These are phyloP conservation scores for Aporrectodea caliginosa DNA, from an alignment of 1,140 invertebrate species.

Conservation along the genomic window DNA sequence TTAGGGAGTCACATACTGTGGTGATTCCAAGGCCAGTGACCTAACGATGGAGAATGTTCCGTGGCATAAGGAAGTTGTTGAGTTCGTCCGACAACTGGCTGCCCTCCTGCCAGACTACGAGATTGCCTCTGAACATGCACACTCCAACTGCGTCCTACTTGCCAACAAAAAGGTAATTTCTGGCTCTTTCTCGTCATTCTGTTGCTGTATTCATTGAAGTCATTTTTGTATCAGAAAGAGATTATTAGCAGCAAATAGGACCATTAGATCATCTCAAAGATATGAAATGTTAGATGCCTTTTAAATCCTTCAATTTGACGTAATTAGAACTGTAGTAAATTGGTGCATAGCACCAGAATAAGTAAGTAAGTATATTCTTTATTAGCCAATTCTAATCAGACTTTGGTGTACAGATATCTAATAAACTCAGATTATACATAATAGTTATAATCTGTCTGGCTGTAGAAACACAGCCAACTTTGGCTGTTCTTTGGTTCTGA, in stretches of 20 bases:
- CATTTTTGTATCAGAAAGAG: not conserved
- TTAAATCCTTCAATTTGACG: too few relatives aligned
- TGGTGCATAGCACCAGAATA: too few relatives aligned
- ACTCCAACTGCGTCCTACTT: constrained; percentile 65
- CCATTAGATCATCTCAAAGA: not conserved
- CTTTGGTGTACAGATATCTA: too few relatives aligned
- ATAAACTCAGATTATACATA: too few relatives aligned
- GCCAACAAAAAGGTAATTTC: constrained; percentile 62
- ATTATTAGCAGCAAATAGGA: not conserved
- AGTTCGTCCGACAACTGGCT: constrained; percentile 59
- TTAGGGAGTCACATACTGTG: constrained; percentile 66
- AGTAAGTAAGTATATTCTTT: too few relatives aligned
- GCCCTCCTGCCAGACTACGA: constrained; percentile 59
- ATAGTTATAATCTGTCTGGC: too few relatives aligned
- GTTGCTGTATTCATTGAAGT: constrained; percentile 1
- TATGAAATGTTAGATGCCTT: too few relatives aligned
- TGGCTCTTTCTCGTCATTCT: too few relatives aligned
- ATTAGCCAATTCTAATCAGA: too few relatives aligned
- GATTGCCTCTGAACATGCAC: constrained; percentile 65
- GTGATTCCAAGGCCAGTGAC: constrained; percentile 60
- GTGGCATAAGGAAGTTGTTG: constrained; percentile 65
- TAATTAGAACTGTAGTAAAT: too few relatives aligned
- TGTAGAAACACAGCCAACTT: too few relatives aligned
- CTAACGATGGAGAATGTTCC: constrained; percentile 67
- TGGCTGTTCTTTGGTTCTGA: too few relatives aligned